phyloP scores from a whole-genome alignment of 1,140 invertebrate species.

The Drosophila lacteicornis region DNA sequence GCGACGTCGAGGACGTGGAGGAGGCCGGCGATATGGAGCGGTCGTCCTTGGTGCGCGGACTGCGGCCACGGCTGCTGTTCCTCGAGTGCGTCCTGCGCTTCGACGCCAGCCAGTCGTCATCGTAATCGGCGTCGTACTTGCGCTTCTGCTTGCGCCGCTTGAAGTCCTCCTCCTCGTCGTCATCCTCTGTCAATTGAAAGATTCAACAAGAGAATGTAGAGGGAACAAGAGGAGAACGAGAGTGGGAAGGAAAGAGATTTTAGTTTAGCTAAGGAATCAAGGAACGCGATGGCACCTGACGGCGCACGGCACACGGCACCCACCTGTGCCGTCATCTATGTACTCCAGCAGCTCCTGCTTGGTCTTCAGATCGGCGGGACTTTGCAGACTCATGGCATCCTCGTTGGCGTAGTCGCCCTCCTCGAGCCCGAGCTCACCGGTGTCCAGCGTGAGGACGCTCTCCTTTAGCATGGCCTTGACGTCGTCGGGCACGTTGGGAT shows the following conservation, averaged over 20 bases:
- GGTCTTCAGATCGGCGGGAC: constrained; percentile 78
- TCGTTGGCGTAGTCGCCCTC: constrained; percentile 53
- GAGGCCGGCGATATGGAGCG: constrained; percentile 81
- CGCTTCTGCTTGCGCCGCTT: constrained; percentile 78
- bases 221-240: constrained; percentile 11
- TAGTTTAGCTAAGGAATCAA: background rate
- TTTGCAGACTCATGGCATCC: constrained; percentile 66
- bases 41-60: constrained; percentile 74
- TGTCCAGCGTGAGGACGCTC: constrained; percentile 71
- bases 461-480: constrained; percentile 83
- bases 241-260: constrained; percentile 1
- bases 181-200: constrained; percentile 54
- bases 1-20: constrained; percentile 73
- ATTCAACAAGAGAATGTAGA: constrained; percentile 10
- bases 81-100: constrained; percentile 63
- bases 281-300: background rate
- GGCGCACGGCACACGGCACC: constrained; percentile 65
- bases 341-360: constrained; percentile 81
- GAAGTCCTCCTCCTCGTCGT: constrained; percentile 82
- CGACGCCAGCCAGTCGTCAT: constrained; percentile 79
- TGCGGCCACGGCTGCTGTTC: constrained; percentile 74
- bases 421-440: constrained; percentile 32
- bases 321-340: constrained; percentile 81
- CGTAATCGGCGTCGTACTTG: constrained; percentile 79
- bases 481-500: constrained; percentile 84